Evolutionary conservation across 1,140 invertebrate species (phyloP), one percentile per base, ranked within the genome.

Genomic region (Daktulosphaira vitifoliae): DNA sequence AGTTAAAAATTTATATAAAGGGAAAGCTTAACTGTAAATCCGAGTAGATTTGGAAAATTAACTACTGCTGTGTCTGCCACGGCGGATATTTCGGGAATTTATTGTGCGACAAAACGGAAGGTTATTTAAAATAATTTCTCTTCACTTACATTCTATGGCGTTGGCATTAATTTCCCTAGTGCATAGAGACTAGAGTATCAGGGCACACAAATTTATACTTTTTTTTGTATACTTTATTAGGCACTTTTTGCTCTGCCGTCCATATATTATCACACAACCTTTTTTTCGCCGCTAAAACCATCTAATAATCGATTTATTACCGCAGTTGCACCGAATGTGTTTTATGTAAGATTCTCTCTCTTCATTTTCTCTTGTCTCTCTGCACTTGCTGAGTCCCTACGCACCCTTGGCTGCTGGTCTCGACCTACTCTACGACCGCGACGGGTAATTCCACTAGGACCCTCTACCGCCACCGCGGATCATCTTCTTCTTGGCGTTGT

Each of bases 371-470:
- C 16, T 11, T 2, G 29, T 8, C 0, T 11, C 2, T 8, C 33
- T 1, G n/a, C 53, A 0, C 13, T 23, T 16, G 2, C n/a, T 8
- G 20, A 6, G 11, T 23, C 6, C 11, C 56, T 18, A 7, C 42
- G n/a, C 25, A n/a, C 23, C 59, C n/a, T n/a, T 13, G 52, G 15
- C 37, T 20, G 0, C 22, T 13, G 7, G 13, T 25, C 54, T 18
- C 59, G 46, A 50, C 54, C 56, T 46, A 33, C 29, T 62, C 46
- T 62, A 62, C 56, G 42, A 62, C n/a, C 42, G 37, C 56, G 56
- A 22, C 39, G 23, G n/a, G n/a, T n/a, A n/a, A n/a, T n/a, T n/a
- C n/a, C n/a, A n/a, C n/a, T n/a, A n/a, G 56, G 56, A 38, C 18
- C 44, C 46, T 62, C 56, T 39, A 46, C 56, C 25, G 46, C 39